Percentiles rank a stretch among this genome's conserved stretches.
Conservation (phyloP, 2,888 invertebrate species). For the Dusona sp. region DNA sequence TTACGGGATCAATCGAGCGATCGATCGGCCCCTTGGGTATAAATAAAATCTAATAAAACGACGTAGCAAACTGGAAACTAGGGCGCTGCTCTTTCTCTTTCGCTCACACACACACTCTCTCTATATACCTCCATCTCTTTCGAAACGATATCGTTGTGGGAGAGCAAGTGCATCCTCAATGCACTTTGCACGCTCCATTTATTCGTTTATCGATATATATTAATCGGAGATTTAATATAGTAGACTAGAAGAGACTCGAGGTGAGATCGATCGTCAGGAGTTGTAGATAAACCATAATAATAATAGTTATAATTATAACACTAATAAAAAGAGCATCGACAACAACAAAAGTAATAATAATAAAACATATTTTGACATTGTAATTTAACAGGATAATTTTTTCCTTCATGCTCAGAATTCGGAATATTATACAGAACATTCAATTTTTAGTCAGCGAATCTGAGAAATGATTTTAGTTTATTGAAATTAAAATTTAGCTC, state of each 20-base stretch:
- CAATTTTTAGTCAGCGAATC: background rate
- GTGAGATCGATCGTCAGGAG: conserved; percentile 36
- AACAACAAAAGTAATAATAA: background rate
- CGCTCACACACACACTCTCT: background rate
- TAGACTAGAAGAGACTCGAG: conserved; percentile 11
- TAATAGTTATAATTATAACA: conserved; percentile 20
- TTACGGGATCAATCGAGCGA: conserved; percentile 64
- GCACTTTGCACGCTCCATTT: conserved; percentile 68
- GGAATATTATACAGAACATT: background rate
- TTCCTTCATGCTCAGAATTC: background rate
- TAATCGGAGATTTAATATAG: conserved; percentile 58
- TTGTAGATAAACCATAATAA: conserved; percentile 9
- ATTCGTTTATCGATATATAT: conserved; percentile 65
- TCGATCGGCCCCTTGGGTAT: conserved; percentile 58
- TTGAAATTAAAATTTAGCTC: too few species aligned
- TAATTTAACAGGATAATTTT: background rate
- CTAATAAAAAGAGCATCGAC: background rate
- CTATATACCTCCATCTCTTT: conserved; percentile 21
- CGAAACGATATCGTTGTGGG: conserved; percentile 31
- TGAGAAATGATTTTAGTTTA: background rate
- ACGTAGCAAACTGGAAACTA: conserved; percentile 57
- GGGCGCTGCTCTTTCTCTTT: conserved; percentile 33
- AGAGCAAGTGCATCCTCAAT: conserved; percentile 63
- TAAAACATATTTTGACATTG: too few species aligned
- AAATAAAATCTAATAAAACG: conserved; percentile 65